Evolutionary conservation across 2,797 vertebrate species (phyloP), one percentile per base, ranked within the genome.

Genomic region (Crocidura indochinensis): DNA sequence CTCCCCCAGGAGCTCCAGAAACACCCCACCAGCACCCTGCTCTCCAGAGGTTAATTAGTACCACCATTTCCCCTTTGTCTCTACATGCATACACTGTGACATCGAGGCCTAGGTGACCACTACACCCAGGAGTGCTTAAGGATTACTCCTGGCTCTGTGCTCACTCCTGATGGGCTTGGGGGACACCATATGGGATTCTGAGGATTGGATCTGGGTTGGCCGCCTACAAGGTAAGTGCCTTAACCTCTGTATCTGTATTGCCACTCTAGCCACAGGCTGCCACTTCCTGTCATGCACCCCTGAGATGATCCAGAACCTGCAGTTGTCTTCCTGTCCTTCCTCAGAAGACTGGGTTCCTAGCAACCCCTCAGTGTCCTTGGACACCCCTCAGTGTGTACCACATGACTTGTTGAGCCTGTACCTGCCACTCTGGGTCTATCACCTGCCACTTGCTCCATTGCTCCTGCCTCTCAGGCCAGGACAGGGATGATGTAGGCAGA

Each of bases 21-120:
- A 10, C 24, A 65, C 71, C 22, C 20, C 20, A 10, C 44, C 29
- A 47, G 51, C 0, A 0, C 84, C 60, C 10, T 0, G 6, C 62
- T 87, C 31, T 49, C 49, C 1, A 17, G 75, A 0, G 44, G 24
- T 17, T 20, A 20, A 17, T 17, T 17, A 20, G 56, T 20, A 20
- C 15, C 0, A 0, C 24, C 6, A 38, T 38, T 2, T 47, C 49
- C 22, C 24, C 1, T 26, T 27, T 6, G 69, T 19, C 38, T 44
- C 38, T n/a, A 19, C 56, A 60, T 20, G 56, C 56, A 60, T 20
- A 60, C 4, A 15, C 15, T 6, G 15, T 17, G 17, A 60, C 7
- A 20, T 19, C 4, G 19, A 20, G 19, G 56, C 22, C 56, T 20
- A 20, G 56, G 56, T 6, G 14, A 20, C 56, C 56, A 60, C 56